Evolutionary conservation across 2,113 vertebrate genomes (phyloP).

Genomic region (Albula glossodonta): DNA sequence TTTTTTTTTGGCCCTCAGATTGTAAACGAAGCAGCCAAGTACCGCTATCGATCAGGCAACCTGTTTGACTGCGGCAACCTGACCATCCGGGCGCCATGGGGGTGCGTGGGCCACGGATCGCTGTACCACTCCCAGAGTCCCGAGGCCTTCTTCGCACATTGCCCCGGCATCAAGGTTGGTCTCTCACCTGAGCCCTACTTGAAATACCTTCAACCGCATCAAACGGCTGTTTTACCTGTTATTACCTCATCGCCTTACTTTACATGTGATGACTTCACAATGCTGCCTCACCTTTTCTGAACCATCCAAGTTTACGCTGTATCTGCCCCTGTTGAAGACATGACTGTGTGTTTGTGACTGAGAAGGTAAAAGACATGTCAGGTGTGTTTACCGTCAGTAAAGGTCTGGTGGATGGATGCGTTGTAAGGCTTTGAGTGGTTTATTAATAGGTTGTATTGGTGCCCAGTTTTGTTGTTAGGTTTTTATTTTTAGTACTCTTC

Average conservation of each 20-base stretch:
- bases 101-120: slow-evolving; percentile 93
- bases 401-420: too few relatives aligned
- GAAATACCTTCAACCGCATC: neutral
- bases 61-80: slow-evolving; percentile 91
- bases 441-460: neutral
- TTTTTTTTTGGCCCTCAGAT: slow-evolving; percentile 71
- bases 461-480: neutral
- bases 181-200: too few relatives aligned
- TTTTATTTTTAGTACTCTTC: slow-evolving; percentile 16
- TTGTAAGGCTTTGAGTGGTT: neutral
- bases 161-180: slow-evolving; percentile 91
- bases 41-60: slow-evolving; percentile 94
- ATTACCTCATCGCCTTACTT: neutral
- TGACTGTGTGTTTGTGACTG: too few relatives aligned
- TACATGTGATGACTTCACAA: neutral
- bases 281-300: neutral
- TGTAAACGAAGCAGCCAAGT: slow-evolving; percentile 97
- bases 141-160: slow-evolving; percentile 95
- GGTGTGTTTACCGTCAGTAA: too few relatives aligned
- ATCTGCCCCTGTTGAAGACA: too few relatives aligned
- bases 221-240: neutral
- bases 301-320: neutral
- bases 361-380: too few relatives aligned
- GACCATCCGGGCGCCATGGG: slow-evolving; percentile 94
- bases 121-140: slow-evolving; percentile 97